Evolutionary conservation across 2,113 vertebrate genomes (phyloP).

Genomic region (Bubo blakistoni): DNA sequence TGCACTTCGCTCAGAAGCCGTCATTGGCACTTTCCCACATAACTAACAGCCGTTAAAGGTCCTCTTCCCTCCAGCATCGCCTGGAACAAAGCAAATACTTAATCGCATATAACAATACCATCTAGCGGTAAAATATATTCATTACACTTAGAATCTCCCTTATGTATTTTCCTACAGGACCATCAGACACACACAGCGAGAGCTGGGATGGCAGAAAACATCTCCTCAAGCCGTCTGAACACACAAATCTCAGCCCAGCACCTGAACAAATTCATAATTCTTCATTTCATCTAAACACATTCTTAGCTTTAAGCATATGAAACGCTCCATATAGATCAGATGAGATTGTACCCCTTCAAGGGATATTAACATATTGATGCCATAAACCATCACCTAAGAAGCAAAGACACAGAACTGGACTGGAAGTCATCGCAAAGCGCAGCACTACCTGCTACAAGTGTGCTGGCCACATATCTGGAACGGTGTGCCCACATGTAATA

Average conservation of each 20-base stretch:
- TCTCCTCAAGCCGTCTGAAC: not conserved
- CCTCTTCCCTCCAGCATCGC: not conserved
- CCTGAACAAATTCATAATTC: not conserved
- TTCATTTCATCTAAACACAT: not conserved
- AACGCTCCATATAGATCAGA: not conserved
- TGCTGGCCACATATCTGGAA: not conserved
- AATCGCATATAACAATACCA: slow-evolving; percentile 62
- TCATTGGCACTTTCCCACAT: not conserved
- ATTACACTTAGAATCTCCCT: not conserved
- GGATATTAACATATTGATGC: not conserved
- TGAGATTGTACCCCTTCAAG: not conserved
- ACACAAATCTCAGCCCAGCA: not conserved
- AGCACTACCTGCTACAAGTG: not conserved
- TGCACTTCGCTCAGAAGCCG: not conserved
- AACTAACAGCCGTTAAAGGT: not conserved
- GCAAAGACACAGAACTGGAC: not conserved
- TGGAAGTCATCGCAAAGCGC: not conserved
- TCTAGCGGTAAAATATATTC: slow-evolving; percentile 43
- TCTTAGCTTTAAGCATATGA: not conserved
- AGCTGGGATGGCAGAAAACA: not conserved
- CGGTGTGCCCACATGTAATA: no score
- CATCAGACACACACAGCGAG: rapidly evolving
- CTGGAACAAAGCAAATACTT: not conserved
- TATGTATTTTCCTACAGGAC: not conserved
- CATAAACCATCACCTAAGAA: not conserved